phyloP scores from a whole-genome alignment of 2,113 vertebrate species.

The Rhinogobius similis region DNA sequence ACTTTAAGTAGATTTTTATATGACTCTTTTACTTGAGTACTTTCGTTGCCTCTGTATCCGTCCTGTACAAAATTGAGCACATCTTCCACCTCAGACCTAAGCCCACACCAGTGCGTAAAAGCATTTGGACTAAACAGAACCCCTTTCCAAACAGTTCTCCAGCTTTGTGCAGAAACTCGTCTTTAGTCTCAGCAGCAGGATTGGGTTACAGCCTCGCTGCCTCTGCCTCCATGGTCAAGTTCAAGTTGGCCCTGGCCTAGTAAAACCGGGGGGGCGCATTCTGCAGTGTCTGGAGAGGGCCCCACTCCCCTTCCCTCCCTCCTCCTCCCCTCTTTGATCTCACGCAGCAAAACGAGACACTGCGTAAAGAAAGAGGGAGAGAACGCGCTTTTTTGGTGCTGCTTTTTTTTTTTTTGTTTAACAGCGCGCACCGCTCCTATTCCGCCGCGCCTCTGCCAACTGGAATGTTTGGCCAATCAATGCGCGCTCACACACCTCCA shows the following conservation, averaged over 20 bases:
- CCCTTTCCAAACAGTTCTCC: not conserved
- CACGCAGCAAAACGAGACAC: conserved; percentile 44
- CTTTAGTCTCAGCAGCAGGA: conserved; percentile 20
- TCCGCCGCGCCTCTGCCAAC: conserved; percentile 10
- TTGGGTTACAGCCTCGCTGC: conserved; percentile 56
- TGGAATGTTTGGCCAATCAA: conserved; percentile 8
- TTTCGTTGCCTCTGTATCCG: too few species aligned
- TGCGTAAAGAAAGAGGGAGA: not conserved
- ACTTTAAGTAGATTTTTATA: too few species aligned
- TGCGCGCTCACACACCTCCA: too few species aligned
- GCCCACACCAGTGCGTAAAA: not conserved
- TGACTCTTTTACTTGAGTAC: too few species aligned
- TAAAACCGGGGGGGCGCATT: conserved; percentile 68
- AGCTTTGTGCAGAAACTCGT: not conserved
- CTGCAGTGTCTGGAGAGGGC: conserved; percentile 52
- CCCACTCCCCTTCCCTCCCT: conserved; percentile 22
- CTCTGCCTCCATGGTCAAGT: conserved; percentile 78
- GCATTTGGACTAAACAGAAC: not conserved
- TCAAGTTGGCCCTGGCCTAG: conserved; percentile 74
- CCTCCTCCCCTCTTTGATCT: conserved; percentile 54
- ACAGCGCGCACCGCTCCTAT: too few species aligned
- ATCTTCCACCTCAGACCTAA: not conserved
- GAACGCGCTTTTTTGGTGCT: not conserved
- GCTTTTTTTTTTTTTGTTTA: too few species aligned
- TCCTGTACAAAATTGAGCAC: too few species aligned